Conservation (phyloP, 2,888 invertebrate genomes). For the Ectobius pallidus region DNA sequence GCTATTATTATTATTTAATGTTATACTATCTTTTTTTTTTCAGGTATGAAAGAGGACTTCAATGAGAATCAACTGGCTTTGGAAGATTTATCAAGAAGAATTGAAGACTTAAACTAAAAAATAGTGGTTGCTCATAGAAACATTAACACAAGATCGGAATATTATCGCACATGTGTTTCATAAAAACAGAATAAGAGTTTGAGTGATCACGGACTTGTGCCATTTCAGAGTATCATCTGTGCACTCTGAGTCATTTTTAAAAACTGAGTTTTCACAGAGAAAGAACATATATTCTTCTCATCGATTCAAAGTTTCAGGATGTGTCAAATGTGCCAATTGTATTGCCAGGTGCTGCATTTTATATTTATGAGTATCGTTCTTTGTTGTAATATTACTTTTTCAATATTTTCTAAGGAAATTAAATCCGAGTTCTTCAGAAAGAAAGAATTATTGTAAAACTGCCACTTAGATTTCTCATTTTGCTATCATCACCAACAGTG, state of each 20-base stretch:
- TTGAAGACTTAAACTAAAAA: slow-evolving; percentile 65
- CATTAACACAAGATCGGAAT: slow-evolving; percentile 66
- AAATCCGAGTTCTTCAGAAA: background rate
- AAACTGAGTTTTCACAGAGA: too few species aligned
- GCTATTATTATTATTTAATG: background rate
- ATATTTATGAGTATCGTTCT: background rate
- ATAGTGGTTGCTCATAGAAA: slow-evolving; percentile 66
- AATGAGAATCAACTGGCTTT: slow-evolving; percentile 68
- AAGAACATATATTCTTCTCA: background rate
- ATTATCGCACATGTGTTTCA: slow-evolving; percentile 65
- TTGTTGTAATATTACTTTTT: background rate
- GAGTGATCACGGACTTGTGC: background rate
- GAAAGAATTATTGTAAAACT: background rate
- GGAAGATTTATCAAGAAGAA: slow-evolving; percentile 62
- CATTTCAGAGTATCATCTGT: background rate
- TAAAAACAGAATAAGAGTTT: slow-evolving; percentile 31
- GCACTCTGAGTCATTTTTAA: background rate
- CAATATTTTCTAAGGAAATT: background rate
- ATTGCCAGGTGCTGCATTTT: background rate
- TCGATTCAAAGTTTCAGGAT: background rate
- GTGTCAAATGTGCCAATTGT: too few species aligned
- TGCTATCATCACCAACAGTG: background rate
- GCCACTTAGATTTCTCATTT: background rate
- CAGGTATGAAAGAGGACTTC: slow-evolving; percentile 70
- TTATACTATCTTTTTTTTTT: slow-evolving; percentile 40